Percentiles rank a stretch among this genome's conserved stretches.
These are phyloP conservation scores for Mus spretus DNA, from an alignment of 2,797 vertebrate species.

Conservation along the genomic window DNA sequence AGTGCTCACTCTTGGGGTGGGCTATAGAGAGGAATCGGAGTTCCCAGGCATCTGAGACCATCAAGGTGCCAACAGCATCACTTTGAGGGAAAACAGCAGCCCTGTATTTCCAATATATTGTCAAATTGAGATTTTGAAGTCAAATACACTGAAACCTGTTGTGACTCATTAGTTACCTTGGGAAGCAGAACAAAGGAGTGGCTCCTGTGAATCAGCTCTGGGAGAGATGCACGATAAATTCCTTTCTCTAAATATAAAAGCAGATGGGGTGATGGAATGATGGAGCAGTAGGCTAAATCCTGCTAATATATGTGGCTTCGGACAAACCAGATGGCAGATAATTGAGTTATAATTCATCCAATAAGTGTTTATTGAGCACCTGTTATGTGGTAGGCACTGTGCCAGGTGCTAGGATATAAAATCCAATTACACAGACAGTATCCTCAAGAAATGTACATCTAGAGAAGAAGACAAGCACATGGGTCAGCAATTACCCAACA, in stretches of 20 bases:
- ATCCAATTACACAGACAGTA: conserved; percentile 80
- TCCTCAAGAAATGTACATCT: conserved; percentile 77
- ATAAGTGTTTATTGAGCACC: conserved; percentile 86
- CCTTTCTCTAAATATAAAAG: conserved; percentile 60
- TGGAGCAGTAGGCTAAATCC: conserved; percentile 73
- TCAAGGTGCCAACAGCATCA: not conserved
- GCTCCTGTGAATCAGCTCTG: conserved; percentile 25
- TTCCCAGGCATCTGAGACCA: not conserved
- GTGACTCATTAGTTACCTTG: not conserved
- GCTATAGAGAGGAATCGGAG: not conserved
- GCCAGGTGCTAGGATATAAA: conserved; percentile 82
- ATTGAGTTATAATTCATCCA: conserved; percentile 86
- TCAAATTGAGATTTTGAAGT: not conserved
- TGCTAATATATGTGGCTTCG: conserved; percentile 80
- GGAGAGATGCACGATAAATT: conserved; percentile 59
- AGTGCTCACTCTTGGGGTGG: not conserved
- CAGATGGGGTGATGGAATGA: conserved; percentile 75
- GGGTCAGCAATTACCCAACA: conserved; percentile 67
- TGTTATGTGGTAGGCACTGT: conserved; percentile 81
- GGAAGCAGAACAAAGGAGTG: conserved; percentile 20
- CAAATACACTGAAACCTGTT: conserved; percentile 36
- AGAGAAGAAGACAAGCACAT: conserved; percentile 73
- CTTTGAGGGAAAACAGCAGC: not conserved
- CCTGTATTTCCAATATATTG: not conserved
- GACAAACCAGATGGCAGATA: conserved; percentile 85